These are phyloP conservation scores for Scomber japonicus DNA, from an alignment of 2,113 vertebrate genomes.

Conservation along the genomic window DNA sequence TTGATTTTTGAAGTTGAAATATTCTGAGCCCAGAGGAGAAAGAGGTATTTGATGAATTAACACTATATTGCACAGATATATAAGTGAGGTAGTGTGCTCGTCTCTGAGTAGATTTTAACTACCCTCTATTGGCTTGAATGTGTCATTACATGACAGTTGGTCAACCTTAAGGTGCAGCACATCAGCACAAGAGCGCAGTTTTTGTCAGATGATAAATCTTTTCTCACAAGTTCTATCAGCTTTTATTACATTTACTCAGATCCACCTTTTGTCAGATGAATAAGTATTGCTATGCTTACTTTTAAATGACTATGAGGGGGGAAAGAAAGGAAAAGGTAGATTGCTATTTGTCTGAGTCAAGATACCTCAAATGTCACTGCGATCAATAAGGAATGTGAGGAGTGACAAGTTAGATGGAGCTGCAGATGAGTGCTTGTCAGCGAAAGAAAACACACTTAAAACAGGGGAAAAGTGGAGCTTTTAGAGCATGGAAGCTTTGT, in stretches of 20 bases:
- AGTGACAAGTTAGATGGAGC: conserved; percentile 54
- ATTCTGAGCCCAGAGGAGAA: background rate
- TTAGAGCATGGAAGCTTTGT: conserved; percentile 57
- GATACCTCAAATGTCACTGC: conserved; percentile 43
- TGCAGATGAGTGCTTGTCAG: conserved; percentile 55
- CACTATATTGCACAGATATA: conserved; percentile 6
- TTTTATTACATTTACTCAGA: conserved; percentile 9
- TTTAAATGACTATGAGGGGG: conserved; percentile 24
- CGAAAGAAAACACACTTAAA: conserved; percentile 60
- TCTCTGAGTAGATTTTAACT: conserved; percentile 71
- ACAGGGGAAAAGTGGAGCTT: conserved; percentile 60
- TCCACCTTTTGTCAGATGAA: conserved; percentile 32
- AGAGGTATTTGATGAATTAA: background rate
- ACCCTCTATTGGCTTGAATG: conserved; percentile 81
- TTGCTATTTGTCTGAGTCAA: conserved; percentile 26
- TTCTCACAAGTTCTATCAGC: conserved; percentile 1
- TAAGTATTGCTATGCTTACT: background rate
- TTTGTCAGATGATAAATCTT: conserved; percentile 36
- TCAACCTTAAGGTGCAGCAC: conserved; percentile 50
- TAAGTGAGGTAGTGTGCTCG: background rate
- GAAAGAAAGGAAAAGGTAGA: background rate
- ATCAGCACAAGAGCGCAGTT: conserved; percentile 25
- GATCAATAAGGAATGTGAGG: conserved; percentile 48
- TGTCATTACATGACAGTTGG: conserved; percentile 73
- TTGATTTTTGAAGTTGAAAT: background rate